These are phyloP conservation scores for Omphaloscelis lunosa DNA, from an alignment of 2,888 invertebrate species.

Conservation along the genomic window DNA sequence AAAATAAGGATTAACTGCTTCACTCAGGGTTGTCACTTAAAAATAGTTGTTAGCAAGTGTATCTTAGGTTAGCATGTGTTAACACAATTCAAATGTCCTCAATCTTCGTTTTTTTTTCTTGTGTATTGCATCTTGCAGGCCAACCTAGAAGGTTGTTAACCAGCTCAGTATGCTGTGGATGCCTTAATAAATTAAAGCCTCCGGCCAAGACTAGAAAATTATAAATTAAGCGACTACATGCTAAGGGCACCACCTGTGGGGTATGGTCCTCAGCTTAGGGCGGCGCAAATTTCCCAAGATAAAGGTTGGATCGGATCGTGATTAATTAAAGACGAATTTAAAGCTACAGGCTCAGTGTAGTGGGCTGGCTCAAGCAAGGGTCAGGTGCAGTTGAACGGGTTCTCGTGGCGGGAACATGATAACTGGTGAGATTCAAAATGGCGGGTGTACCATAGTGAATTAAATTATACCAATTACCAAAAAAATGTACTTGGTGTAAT, in stretches of 20 bases:
- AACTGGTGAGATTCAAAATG: no score
- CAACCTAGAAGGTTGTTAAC: background rate
- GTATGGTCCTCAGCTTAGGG: background rate
- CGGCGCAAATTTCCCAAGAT: background rate
- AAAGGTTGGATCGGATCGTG: background rate
- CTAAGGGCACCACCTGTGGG: background rate
- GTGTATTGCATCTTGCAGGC: background rate
- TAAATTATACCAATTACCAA: no score
- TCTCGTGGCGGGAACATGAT: background rate
- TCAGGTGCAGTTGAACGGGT: background rate
- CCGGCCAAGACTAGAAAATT: background rate
- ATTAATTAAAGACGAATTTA: background rate
- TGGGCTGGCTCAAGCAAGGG: background rate
- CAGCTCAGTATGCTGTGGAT: no score
- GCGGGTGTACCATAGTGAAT: no score
- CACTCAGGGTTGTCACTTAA: background rate
- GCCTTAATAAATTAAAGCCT: background rate
- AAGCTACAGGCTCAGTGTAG: background rate
- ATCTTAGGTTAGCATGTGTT: background rate
- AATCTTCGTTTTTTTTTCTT: background rate
- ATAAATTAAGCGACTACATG: background rate
- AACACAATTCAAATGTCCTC: background rate
- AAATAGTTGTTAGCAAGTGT: background rate
- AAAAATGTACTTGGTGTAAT: no score
- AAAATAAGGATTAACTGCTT: slow-evolving; percentile 63